phyloP scores from a whole-genome alignment of 2,888 invertebrate species.

The Drosophila pullipes region DNA sequence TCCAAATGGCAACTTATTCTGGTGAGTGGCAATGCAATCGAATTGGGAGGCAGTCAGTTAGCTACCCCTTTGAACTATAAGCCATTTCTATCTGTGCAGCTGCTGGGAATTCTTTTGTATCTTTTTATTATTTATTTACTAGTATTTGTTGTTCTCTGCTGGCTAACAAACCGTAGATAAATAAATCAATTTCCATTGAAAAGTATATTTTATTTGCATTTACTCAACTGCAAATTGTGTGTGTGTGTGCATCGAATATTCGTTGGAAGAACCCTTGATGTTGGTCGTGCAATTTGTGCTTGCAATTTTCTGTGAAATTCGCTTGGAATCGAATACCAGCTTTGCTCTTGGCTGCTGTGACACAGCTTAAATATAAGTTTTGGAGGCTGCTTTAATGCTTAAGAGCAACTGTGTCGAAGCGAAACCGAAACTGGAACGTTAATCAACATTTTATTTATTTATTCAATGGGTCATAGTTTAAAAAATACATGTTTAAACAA shows the following conservation, averaged over 20 bases:
- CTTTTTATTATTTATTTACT: conserved; percentile 38
- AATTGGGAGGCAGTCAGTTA: conserved; percentile 22
- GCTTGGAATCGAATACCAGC: neutral
- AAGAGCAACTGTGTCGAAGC: neutral
- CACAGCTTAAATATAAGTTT: neutral
- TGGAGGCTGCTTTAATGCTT: neutral
- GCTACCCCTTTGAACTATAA: conserved; percentile 19
- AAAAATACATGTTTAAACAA: neutral
- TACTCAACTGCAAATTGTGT: conserved; percentile 65
- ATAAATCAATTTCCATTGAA: conserved; percentile 64
- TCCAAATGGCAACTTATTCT: conserved; percentile 19
- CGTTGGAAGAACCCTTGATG: conserved; percentile 8
- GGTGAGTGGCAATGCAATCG: conserved; percentile 41
- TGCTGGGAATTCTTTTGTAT: conserved; percentile 39
- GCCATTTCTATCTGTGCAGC: conserved; percentile 18
- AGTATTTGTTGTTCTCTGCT: conserved; percentile 36
- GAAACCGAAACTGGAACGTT: neutral
- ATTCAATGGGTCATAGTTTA: rapidly evolving
- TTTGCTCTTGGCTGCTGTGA: neutral
- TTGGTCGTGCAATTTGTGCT: conserved; percentile 4
- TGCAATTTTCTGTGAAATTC: neutral
- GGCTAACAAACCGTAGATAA: conserved; percentile 58
- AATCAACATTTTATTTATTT: neutral
- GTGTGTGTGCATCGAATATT: conserved; percentile 24
- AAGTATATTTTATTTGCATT: conserved; percentile 64